A percentile compares a stretch with the other conserved stretches of the same genome.
Conservation (phyloP, 2,888 invertebrate species). For the Agriopis marginaria region DNA sequence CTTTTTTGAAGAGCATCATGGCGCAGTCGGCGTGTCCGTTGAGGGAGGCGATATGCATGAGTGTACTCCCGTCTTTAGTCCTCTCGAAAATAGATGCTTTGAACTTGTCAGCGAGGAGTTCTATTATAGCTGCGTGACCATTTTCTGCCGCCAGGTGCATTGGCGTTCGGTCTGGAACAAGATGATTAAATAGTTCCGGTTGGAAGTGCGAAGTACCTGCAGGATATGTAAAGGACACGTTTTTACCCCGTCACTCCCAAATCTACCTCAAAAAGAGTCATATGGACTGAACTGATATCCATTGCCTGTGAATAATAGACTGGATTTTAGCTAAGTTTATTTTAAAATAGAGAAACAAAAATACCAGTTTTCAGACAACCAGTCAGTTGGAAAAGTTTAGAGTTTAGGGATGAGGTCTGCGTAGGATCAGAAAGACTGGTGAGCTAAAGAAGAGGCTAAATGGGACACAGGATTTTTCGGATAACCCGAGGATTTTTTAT, state of each 20-base stretch:
- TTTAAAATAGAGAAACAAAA: not conserved
- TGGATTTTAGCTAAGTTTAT: too few relatives aligned
- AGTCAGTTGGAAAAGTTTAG: too few relatives aligned
- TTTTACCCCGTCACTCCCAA: too few relatives aligned
- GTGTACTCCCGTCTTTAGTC: conserved; percentile 98
- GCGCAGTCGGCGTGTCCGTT: conserved; percentile 99
- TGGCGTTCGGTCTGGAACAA: conserved; percentile 93
- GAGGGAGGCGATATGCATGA: conserved; percentile 99
- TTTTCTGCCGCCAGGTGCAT: conserved; percentile 99
- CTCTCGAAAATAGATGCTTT: conserved; percentile 98
- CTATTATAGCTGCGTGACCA: conserved; percentile 98
- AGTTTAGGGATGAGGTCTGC: too few relatives aligned
- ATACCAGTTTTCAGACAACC: not conserved
- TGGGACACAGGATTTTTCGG: not conserved
- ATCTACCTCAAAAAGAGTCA: too few relatives aligned
- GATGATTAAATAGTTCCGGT: not conserved
- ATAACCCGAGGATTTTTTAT: not conserved
- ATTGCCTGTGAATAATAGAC: too few relatives aligned
- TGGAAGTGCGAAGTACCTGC: not conserved
- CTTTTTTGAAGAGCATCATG: conserved; percentile 98
- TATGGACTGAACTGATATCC: too few relatives aligned
- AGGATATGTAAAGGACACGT: too few relatives aligned
- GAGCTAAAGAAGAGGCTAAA: not conserved
- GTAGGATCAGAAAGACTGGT: not conserved
- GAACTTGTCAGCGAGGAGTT: conserved; percentile 98